These are phyloP conservation scores for Sebastes variabilis DNA, from an alignment of 2,797 vertebrate genomes.

Conservation along the genomic window DNA sequence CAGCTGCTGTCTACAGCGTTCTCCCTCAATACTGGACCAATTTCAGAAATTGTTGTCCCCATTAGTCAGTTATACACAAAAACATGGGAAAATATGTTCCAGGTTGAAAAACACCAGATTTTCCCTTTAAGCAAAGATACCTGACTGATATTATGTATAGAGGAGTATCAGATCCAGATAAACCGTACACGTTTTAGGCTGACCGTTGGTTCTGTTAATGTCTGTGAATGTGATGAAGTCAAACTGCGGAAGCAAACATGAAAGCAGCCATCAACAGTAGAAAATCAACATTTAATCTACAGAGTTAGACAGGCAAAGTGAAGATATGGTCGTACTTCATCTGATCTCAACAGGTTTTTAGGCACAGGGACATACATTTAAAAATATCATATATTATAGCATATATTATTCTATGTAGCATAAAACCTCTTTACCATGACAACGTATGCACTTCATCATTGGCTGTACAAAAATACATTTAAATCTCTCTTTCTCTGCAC, in stretches of 20 bases:
- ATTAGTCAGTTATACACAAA: too few species aligned
- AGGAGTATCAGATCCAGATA: background rate
- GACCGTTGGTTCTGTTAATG: background rate
- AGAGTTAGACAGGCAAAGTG: constrained; percentile 71
- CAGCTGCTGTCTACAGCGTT: too few species aligned
- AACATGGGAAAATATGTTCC: too few species aligned
- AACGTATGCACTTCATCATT: constrained; percentile 61
- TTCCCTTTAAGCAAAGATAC: too few species aligned
- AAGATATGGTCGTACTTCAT: constrained; percentile 68
- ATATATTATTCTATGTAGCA: constrained; percentile 80
- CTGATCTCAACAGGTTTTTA: constrained; percentile 60
- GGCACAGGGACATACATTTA: constrained; percentile 77
- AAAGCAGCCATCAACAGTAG: constrained; percentile 46
- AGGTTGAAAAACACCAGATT: too few species aligned
- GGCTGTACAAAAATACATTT: constrained; percentile 81
- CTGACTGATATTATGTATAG: background rate
- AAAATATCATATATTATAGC: constrained; percentile 78
- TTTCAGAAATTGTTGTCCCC: too few species aligned
- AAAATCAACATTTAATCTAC: constrained; percentile 80
- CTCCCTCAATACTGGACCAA: too few species aligned
- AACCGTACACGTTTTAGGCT: accelerated
- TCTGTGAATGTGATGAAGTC: background rate
- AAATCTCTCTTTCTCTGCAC: constrained; percentile 61
- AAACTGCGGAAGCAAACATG: background rate
- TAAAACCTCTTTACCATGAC: constrained; percentile 74